A percentile compares a stretch with the other conserved stretches of the same genome.
phyloP scores from a whole-genome alignment of 1,140 invertebrate species.

The Lepidurus packardi region DNA sequence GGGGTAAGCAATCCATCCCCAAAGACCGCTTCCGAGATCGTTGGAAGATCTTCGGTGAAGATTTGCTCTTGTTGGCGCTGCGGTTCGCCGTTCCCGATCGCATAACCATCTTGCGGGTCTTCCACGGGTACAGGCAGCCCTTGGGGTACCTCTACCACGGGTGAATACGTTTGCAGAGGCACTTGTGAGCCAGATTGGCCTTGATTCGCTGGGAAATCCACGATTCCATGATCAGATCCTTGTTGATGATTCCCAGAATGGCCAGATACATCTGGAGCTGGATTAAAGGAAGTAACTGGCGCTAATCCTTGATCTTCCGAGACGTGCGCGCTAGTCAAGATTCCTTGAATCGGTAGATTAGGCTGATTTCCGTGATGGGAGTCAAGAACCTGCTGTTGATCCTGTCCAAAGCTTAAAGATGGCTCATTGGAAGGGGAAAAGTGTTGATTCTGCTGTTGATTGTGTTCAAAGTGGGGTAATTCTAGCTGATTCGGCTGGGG shows the following conservation, averaged over 20 bases:
- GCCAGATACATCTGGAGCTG: neutral
- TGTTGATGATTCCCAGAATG: neutral
- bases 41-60: neutral
- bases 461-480: no score
- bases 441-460: no score
- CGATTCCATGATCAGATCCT: neutral
- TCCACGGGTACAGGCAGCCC: neutral
- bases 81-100: neutral
- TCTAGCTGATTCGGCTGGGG: no score
- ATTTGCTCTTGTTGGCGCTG: neutral
- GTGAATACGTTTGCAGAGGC: neutral
- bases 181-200: neutral
- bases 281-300: neutral
- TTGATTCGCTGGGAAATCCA: neutral
- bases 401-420: neutral
- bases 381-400: neutral
- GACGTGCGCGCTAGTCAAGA: neutral
- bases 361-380: neutral
- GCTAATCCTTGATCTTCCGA: neutral
- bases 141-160: neutral
- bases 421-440: no score
- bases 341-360: neutral
- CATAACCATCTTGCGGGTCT: neutral
- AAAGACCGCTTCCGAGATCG: neutral
- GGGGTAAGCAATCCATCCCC: neutral